Conservation (phyloP, 2,888 invertebrate genomes). For the Zelleria hepariella region DNA sequence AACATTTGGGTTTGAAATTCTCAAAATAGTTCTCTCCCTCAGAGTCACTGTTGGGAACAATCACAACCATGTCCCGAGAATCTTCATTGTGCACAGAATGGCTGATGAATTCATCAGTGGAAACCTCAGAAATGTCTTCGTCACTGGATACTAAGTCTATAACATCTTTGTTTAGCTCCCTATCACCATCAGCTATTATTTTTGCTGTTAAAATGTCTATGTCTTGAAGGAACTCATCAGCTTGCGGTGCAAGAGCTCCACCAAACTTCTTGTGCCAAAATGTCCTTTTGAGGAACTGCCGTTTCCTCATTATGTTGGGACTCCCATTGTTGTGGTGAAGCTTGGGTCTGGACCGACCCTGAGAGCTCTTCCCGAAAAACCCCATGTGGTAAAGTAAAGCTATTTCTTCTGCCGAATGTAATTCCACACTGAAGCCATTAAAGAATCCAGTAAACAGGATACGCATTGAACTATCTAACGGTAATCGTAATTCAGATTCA, state of each 20-base stretch:
- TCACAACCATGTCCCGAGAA: slow-evolving; percentile 62
- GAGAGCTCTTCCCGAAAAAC: slow-evolving; percentile 82
- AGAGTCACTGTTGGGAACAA: slow-evolving; percentile 77
- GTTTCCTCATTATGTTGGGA: slow-evolving; percentile 68
- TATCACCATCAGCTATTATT: slow-evolving; percentile 36
- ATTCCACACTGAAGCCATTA: slow-evolving; percentile 77
- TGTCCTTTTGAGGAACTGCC: slow-evolving; percentile 74
- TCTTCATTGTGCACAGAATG: slow-evolving; percentile 22
- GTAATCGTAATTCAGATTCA: slow-evolving; percentile 55
- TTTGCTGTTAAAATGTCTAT: slow-evolving; percentile 37
- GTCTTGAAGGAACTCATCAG: slow-evolving; percentile 39
- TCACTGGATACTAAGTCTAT: slow-evolving; percentile 65
- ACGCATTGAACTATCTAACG: slow-evolving; percentile 53
- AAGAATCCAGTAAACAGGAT: slow-evolving; percentile 73
- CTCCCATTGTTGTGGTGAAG: slow-evolving; percentile 41
- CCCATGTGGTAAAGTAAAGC: slow-evolving; percentile 77
- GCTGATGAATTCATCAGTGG: slow-evolving; percentile 16
- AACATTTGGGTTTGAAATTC: slow-evolving; percentile 72
- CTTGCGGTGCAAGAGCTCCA: slow-evolving; percentile 24
- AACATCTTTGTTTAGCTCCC: slow-evolving; percentile 37
- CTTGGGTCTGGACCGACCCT: slow-evolving; percentile 71
- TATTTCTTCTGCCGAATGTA: slow-evolving; percentile 73
- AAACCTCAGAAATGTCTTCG: slow-evolving; percentile 31
- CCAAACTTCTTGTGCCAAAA: slow-evolving; percentile 65
- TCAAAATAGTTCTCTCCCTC: slow-evolving; percentile 75